Base-by-base conservation (phyloP, 1,140 invertebrate species). In the Maconellicoccus hirsutus region DNA sequence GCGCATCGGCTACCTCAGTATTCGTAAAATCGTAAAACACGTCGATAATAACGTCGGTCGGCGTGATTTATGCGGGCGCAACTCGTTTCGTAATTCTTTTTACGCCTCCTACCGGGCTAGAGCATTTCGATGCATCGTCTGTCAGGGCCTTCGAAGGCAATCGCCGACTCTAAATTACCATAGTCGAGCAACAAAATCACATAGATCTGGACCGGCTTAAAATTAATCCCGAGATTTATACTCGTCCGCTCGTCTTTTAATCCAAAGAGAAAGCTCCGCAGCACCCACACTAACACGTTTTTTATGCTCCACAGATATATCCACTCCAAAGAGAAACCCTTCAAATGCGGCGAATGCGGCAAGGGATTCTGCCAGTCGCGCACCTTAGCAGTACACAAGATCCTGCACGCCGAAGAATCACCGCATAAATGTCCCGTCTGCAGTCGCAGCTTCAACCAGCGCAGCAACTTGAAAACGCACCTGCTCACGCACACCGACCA, bases 361-460 rank as follows among this genome's bases (percentile, higher is more conserved):
- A 97, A 97, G 81, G 94, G 94, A 14, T 98, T 98, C 82, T 97
- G 94, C 78, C 95, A 98, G 77, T 93, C 91, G 19, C 83, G 94
- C 39, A 97, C 94, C 0, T 81, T 98, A 73, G 93, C 93, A 8
- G 93, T 96, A 1, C 94, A 98, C 83, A 93, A 92, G 78, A 93
- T 94, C 76, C 83, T 93, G 4, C 92, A 94, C 78, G 89, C 93
- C 87, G 91, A 94, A 78, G 91, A 94, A 77, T 93, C 91, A 0
- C 92, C 92, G 0, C 92, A 94, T 82, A 94, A 94, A 79, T 94
- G 92, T 77, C 92, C 91, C 0, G 91, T 93, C 0, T 95, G 92
- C 80, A 89, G 88, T 71, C 83, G 91, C 66, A 90, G 88, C 73
- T 96, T 95, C 79, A 94, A 94, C 78, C 92, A 96, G 77, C 87